Evolutionary conservation across 2,888 invertebrate species (phyloP).

Genomic region (Bugula neritina): DNA sequence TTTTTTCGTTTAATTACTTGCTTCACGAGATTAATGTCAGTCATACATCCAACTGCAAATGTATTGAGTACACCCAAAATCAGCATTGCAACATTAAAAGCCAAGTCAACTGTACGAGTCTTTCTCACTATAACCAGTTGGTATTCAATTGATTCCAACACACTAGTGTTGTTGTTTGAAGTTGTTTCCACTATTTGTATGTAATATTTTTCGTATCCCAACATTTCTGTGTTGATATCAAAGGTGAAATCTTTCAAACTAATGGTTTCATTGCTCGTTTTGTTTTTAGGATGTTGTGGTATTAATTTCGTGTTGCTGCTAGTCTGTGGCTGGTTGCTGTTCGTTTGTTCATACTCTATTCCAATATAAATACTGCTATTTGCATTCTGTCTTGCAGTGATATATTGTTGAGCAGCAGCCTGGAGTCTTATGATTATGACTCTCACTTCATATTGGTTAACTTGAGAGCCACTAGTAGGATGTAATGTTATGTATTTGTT

Average conservation of each 20-base stretch:
- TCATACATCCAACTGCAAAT: slow-evolving; percentile 49
- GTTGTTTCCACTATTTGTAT: not conserved
- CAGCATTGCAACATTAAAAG: slow-evolving; percentile 45
- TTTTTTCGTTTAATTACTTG: slow-evolving; percentile 43
- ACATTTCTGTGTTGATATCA: not conserved
- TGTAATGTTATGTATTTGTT: too few species aligned
- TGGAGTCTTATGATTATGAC: too few species aligned
- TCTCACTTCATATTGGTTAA: too few species aligned
- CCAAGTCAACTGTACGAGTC: slow-evolving; percentile 43
- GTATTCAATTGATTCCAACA: slow-evolving; percentile 31
- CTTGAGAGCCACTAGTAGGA: too few species aligned
- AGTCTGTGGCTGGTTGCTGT: too few species aligned
- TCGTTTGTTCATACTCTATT: too few species aligned
- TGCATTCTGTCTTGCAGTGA: too few species aligned
- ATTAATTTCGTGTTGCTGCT: too few species aligned
- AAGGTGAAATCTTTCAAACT: not conserved
- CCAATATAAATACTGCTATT: too few species aligned
- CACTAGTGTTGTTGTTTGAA: not conserved
- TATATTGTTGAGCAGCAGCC: too few species aligned
- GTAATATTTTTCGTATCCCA: not conserved
- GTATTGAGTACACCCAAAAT: slow-evolving; percentile 47
- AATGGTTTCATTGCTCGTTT: not conserved
- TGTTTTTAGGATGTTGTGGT: too few species aligned
- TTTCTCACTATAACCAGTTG: slow-evolving; percentile 37
- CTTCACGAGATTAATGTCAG: slow-evolving; percentile 44